Conservation (phyloP, 64 coral and sea anemone species). For the Cladopsammia gracilis region DNA sequence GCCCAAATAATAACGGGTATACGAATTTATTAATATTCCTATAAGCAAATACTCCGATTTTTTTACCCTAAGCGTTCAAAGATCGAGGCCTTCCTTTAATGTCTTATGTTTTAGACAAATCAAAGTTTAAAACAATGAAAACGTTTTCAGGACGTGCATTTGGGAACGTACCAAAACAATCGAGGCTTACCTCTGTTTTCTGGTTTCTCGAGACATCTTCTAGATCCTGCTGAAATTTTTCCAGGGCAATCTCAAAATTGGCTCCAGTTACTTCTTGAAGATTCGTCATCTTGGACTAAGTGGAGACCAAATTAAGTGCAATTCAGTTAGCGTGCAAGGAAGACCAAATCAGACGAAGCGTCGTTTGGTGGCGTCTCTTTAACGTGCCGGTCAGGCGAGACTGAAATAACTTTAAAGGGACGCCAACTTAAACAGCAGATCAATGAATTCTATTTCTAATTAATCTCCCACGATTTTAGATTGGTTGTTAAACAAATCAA, state of each 20-base stretch:
- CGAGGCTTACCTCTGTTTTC: neutral
- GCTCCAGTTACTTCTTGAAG: constrained; percentile 1
- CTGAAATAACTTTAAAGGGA: constrained; percentile 7
- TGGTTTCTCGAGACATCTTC: neutral
- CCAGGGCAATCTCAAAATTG: constrained; percentile 1
- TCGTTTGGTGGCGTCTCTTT: neutral
- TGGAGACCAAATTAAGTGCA: neutral
- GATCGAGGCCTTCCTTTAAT: too few relatives aligned
- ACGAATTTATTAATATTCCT: too few relatives aligned
- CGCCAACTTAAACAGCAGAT: neutral
- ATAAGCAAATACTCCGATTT: too few relatives aligned
- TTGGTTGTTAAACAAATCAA: neutral
- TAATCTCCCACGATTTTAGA: neutral
- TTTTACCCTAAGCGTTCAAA: too few relatives aligned
- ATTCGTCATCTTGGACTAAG: neutral
- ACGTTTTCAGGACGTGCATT: too few relatives aligned
- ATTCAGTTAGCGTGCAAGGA: neutral
- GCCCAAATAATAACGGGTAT: too few relatives aligned
- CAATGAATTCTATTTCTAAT: neutral
- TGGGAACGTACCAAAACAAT: neutral
- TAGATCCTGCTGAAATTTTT: neutral
- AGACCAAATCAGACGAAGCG: neutral
- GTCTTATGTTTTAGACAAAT: too few relatives aligned
- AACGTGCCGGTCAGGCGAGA: neutral
- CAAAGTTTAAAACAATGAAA: too few relatives aligned